These are phyloP conservation scores for Acanthaster planci DNA, from an alignment of 35 echinoderm and acorn worm species.

Conservation along the genomic window DNA sequence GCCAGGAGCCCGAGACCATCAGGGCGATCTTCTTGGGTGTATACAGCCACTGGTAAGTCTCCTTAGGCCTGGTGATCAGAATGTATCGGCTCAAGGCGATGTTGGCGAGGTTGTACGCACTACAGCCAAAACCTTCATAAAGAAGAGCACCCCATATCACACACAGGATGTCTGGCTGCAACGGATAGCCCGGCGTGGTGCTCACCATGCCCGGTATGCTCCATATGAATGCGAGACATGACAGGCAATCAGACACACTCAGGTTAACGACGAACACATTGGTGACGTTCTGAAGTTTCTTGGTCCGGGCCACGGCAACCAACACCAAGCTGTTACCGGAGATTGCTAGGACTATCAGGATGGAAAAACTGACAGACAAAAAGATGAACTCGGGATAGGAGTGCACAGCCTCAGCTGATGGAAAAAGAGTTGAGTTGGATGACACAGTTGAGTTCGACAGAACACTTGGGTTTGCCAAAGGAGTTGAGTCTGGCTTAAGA, in stretches of 20 bases:
- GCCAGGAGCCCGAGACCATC: constrained; percentile 62
- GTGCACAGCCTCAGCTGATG: too few species aligned
- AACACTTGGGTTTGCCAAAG: too few species aligned
- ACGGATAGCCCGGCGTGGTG: constrained; percentile 49
- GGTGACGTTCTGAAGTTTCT: constrained; percentile 61
- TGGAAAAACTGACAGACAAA: constrained; percentile 40
- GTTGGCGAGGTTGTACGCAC: constrained; percentile 63
- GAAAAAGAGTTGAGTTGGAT: too few species aligned
- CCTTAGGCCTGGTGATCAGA: constrained; percentile 52
- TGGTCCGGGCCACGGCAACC: constrained; percentile 52
- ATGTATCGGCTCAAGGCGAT: constrained; percentile 68
- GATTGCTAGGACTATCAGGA: constrained; percentile 47
- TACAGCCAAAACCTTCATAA: constrained; percentile 55
- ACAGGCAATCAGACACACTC: constrained; percentile 67
- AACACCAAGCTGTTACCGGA: constrained; percentile 70
- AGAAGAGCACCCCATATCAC: constrained; percentile 26
- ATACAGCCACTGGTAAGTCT: constrained; percentile 52
- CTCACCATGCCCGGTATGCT: constrained; percentile 62
- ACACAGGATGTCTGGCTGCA: constrained; percentile 55
- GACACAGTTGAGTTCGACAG: too few species aligned
- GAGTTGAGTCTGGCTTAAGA: too few species aligned
- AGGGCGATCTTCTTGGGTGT: constrained; percentile 36
- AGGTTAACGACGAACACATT: constrained; percentile 94
- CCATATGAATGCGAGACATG: constrained; percentile 40
- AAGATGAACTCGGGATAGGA: constrained; percentile 14